A percentile compares a stretch with the other conserved stretches of the same genome.
These are phyloP conservation scores for Hemitrygon akajei DNA, from an alignment of 2,797 vertebrate species.

Conservation along the genomic window DNA sequence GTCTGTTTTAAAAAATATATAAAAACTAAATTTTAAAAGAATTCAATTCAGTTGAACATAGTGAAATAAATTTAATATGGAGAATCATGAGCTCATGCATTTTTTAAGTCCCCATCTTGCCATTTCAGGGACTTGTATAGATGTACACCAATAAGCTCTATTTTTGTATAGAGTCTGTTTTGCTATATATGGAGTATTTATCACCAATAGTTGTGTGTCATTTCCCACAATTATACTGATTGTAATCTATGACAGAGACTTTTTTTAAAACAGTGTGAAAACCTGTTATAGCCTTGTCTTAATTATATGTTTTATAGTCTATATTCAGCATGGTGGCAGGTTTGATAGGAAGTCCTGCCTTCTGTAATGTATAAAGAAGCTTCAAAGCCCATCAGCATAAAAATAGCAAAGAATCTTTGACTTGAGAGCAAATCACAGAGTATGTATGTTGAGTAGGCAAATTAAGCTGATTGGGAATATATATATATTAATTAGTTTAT, in stretches of 20 bases:
- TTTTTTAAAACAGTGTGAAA: neutral
- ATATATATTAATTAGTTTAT: slow-evolving; percentile 25
- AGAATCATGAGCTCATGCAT: neutral
- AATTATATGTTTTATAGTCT: slow-evolving; percentile 19
- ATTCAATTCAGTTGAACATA: neutral
- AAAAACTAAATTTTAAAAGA: neutral
- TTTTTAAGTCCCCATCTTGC: neutral
- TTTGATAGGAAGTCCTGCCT: slow-evolving; percentile 17
- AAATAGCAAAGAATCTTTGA: slow-evolving; percentile 22
- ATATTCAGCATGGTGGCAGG: neutral
- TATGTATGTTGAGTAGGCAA: slow-evolving; percentile 5
- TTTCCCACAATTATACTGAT: slow-evolving; percentile 25
- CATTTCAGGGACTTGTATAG: neutral
- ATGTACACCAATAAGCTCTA: neutral
- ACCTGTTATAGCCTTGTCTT: neutral
- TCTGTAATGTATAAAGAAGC: neutral
- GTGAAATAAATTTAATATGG: neutral
- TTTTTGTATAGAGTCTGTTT: neutral
- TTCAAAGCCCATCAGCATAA: neutral
- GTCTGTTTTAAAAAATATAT: no score
- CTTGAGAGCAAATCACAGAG: neutral
- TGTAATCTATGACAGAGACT: neutral
- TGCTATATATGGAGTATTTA: slow-evolving; percentile 5
- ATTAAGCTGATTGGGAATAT: slow-evolving; percentile 1
- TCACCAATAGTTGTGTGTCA: neutral